Base-by-base conservation (phyloP, 53 echinoderm and acorn worm species). In the Paracentrotus lividus region DNA sequence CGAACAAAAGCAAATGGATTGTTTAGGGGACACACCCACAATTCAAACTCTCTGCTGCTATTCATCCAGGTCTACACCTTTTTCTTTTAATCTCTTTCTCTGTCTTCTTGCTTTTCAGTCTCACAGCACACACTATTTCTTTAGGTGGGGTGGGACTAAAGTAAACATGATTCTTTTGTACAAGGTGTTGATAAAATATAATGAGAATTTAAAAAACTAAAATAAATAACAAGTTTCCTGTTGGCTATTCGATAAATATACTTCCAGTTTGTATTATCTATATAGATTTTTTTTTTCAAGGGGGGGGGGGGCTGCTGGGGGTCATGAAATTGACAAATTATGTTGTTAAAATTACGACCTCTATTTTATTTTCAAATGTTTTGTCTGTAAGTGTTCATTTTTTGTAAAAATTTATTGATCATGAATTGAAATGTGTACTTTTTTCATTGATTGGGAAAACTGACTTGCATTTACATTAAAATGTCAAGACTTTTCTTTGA, bases 1-100 rank as follows among this genome's bases (percentile, higher is more conserved):
- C 44, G 81, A 81, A 81, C 81, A 81, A 81, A n/a, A 81, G 47
- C n/a, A 44, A 81, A 81, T 32, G 81, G 27, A 45, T 81, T 81
- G 47, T n/a, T 81, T 45, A 47, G 47, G 81, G 27, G 81, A 81
- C 81, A 81, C 81, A 81, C 81, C 81, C 81, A 47, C 81, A 81
- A 81, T 81, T 34, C 47, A 81, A 81, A 81, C 81, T 47, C 7
- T 26, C 81, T 14, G n/a, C 24, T 3, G 10, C 81, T 81, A 81
- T 49, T 81, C 81, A 81, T 26, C 27, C 27, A 81, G n/a, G 26
- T n/a, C 44, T 27, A 24, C 81, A 81, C 44, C 42, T n/a, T 47
- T 47, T 81, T 81, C 26, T 47, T 81, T 81, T 38, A 72, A 72
- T 72, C 72, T 21, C 1, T 72, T 21, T 72, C 72, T 38, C 72